Evolutionary conservation across 2,888 invertebrate species (phyloP).

Genomic region (Diarsia brunnea): DNA sequence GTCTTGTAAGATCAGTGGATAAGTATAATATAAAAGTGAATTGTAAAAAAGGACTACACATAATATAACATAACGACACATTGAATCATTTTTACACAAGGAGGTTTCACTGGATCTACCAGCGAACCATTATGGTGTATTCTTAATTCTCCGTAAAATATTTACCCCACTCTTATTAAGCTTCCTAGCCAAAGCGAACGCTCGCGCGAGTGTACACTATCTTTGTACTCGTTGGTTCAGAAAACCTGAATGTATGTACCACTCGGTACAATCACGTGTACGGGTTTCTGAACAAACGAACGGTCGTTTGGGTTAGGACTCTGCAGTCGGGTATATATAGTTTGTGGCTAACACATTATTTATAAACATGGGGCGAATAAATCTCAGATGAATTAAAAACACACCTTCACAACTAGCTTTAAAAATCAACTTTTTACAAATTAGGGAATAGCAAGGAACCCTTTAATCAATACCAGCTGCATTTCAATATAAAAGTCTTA

Average conservation of each 20-base stretch:
- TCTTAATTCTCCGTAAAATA: slow-evolving; percentile 6
- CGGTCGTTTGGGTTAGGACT: not conserved
- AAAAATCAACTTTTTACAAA: slow-evolving; percentile 28
- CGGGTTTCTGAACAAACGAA: not conserved
- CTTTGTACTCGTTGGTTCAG: not conserved
- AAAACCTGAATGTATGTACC: not conserved
- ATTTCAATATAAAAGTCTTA: slow-evolving; percentile 27
- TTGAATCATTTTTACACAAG: slow-evolving; percentile 31
- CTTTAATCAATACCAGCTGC: slow-evolving; percentile 24
- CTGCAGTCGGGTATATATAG: not conserved
- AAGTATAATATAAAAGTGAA: slow-evolving; percentile 44
- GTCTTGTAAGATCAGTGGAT: slow-evolving; percentile 49
- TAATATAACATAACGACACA: slow-evolving; percentile 23
- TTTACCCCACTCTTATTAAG: too few species aligned
- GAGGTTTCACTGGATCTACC: slow-evolving; percentile 26
- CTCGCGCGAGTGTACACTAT: not conserved
- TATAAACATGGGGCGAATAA: not conserved
- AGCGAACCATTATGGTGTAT: slow-evolving; percentile 3
- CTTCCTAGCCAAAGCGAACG: not conserved
- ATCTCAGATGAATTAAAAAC: slow-evolving; percentile 6
- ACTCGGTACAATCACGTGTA: not conserved
- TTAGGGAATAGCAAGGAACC: not conserved
- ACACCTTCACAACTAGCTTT: slow-evolving; percentile 24
- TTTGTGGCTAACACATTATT: not conserved
- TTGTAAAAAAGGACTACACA: slow-evolving; percentile 45